Base-by-base conservation (phyloP, 2,888 invertebrate species). In the Argyresthia goedartella region DNA sequence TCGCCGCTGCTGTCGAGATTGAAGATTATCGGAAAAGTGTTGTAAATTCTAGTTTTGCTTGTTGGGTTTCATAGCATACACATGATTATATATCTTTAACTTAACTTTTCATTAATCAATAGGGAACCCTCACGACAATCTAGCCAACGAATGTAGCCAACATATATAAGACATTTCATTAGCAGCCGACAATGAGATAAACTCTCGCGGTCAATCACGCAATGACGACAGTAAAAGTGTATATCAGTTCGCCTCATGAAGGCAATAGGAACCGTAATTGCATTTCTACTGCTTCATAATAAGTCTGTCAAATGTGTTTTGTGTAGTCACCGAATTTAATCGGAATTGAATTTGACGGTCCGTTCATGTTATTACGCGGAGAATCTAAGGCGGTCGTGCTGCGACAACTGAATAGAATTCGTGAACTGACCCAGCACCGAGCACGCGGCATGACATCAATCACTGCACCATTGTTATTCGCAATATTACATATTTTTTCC, bases 361-460 rank as follows among this genome's bases (percentile, higher is more conserved):
- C 59, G 66, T 69, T 68, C 61, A 62, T 62, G 62, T 62, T 60
- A 56, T 59, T 63, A 60, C 56, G 59, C 64, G 63, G 69, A 67
- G 67, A 69, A 64, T 60, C 57, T 62, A 56, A 56, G 55, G 61
- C 62, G 65, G 60, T 65, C 66, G 66, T 66, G 66, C 65, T 60
- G 63, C 61, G 60, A 61, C 57, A 59, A 60, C 63, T 66, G 65
- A 66, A 71, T 66, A 65, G 65, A 65, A 59, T 62, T 71, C 71
- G 71, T 73, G 69, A 64, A 59, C 53, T 57, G 62, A 62, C 68
- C 67, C 60, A 56, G 54, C 57, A 8, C 35, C 33, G 42, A 14
- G 42, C 56, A 57, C 55, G 52, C 43, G 50, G 50, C 53, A 53
- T 43, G 51, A 47, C 49, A 55, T 49, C 49, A 49, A 34, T 45